Evolutionary conservation across 2,888 invertebrate genomes (phyloP).

Genomic region (Agrypnus murinus): DNA sequence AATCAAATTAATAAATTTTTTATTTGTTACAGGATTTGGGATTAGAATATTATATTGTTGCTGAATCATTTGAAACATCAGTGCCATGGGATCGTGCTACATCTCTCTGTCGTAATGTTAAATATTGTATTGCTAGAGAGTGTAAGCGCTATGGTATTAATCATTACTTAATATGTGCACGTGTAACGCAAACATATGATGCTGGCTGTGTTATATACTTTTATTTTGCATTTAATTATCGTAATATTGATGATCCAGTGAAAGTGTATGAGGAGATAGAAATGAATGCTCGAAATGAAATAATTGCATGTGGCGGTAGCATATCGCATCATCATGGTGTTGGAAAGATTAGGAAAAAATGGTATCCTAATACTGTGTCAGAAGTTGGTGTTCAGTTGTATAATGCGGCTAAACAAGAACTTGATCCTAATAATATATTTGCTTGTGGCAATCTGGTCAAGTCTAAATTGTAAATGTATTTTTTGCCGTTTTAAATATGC

Average conservation of each 20-base stretch:
- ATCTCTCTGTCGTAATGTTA: slow-evolving; percentile 91
- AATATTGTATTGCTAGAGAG: slow-evolving; percentile 82
- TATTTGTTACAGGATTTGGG: slow-evolving; percentile 86
- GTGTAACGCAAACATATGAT: slow-evolving; percentile 98
- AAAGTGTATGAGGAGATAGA: slow-evolving; percentile 91
- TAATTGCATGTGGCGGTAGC: slow-evolving; percentile 91
- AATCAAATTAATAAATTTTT: not conserved
- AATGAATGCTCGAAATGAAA: slow-evolving; percentile 91
- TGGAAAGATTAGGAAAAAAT: slow-evolving; percentile 92
- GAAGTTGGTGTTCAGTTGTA: slow-evolving; percentile 85
- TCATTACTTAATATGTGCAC: slow-evolving; percentile 82
- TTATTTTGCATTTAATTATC: slow-evolving; percentile 68
- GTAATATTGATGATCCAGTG: slow-evolving; percentile 86
- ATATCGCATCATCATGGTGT: slow-evolving; percentile 98
- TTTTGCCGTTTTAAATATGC: too few relatives aligned
- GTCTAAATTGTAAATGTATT: slow-evolving; percentile 64
- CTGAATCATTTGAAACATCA: slow-evolving; percentile 99
- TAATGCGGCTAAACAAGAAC: slow-evolving; percentile 86
- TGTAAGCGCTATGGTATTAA: slow-evolving; percentile 76
- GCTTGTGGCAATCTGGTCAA: slow-evolving; percentile 86
- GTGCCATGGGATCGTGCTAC: slow-evolving; percentile 96
- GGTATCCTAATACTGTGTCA: slow-evolving; percentile 91
- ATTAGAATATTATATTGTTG: slow-evolving; percentile 88
- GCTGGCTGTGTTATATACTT: slow-evolving; percentile 95
- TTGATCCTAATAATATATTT: slow-evolving; percentile 97